Base-by-base conservation (phyloP, 2,888 invertebrate genomes). In the Brenthis hecate region DNA sequence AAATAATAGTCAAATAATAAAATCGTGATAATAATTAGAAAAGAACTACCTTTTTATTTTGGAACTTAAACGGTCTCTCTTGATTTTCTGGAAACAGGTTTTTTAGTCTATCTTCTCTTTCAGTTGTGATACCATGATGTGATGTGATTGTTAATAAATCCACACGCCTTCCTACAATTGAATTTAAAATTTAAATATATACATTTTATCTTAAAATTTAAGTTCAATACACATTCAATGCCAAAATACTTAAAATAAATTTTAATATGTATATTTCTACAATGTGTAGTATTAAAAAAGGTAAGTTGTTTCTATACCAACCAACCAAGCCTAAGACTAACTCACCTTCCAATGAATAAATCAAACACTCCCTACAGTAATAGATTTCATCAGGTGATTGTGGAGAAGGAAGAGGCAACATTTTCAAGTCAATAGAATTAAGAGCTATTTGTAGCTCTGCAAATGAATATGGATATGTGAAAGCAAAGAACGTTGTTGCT, bases 381-480 rank as follows among this genome's bases (percentile, higher is more conserved):
- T 98, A 98, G 75, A 98, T 95, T 74, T 96, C 96, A 79, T 96
- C 96, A 0, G 82, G 84, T 1, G 84, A 77, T 69, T 83, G 85
- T 48, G 86, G 79, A 1, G 83, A 72, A 1, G 88, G 83, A 53
- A 88, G 66, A 0, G 92, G 89, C 23, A 92, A 79, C 91, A 95
- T 94, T 83, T 94, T 94, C 69, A 86, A 76, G 81, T 97, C 97
- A 58, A 97, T 94, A 61, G 93, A 94, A 74, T 93, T 94, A 36
- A 98, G 89, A 78, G 95, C 94, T 73, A 95, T 95, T 85, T 97
- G 96, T 64, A 97, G 93, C 78, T 98, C 98, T 0, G 94, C 94
- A 82, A 97, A 98, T 0, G 97, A 96, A 89, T 95, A 98, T 2
- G 98, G 98, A 87, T 96, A 98, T 6, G 98, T 98, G 87, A 98